Evolutionary conservation across 2,797 vertebrate species (phyloP).

Genomic region (Calcarius lapponicus): DNA sequence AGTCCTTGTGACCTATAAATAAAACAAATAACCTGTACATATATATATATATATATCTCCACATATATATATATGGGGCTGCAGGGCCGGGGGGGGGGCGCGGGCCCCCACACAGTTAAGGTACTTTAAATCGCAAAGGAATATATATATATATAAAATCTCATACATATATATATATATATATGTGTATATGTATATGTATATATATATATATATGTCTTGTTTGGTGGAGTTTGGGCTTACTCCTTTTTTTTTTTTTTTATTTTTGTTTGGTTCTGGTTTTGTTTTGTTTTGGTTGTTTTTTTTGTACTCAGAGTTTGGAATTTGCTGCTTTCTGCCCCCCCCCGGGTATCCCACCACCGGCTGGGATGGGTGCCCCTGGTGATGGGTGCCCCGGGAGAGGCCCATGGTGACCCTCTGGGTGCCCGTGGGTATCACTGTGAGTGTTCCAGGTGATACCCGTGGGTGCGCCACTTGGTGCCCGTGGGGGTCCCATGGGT

Average conservation of each 20-base stretch:
- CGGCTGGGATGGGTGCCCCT: background rate
- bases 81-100: too few species aligned
- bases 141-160: background rate
- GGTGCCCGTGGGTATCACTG: background rate
- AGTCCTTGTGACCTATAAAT: slow-evolving; percentile 29
- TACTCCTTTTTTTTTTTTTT: background rate
- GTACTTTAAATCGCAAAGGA: background rate
- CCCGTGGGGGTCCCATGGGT: too few species aligned
- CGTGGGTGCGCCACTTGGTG: background rate
- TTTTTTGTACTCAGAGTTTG: background rate
- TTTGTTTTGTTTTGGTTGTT: background rate
- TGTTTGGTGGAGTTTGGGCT: background rate
- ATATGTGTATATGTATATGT: background rate
- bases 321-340: background rate
- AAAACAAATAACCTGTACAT: slow-evolving; percentile 16
- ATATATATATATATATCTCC: background rate
- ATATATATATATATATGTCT: background rate
- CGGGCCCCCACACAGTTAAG: background rate
- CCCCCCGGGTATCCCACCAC: background rate
- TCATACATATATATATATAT: background rate
- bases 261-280: background rate
- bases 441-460: background rate
- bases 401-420: background rate
- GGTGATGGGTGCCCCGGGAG: background rate
- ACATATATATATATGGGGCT: background rate